phyloP scores from a whole-genome alignment of 2,797 vertebrate species.

The Tinamus major region DNA sequence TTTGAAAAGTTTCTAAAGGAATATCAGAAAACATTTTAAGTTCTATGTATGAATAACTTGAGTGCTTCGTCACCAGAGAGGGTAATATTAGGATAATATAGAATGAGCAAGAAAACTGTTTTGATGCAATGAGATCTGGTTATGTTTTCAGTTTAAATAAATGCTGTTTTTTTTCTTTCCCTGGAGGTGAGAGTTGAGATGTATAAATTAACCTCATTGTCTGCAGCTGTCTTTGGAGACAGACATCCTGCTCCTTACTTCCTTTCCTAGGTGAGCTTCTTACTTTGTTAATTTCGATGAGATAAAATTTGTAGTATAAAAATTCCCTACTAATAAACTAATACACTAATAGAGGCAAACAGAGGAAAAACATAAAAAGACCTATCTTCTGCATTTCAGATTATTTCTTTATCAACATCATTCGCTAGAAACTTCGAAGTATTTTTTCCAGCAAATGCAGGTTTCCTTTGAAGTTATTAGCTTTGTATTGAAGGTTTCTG shows the following conservation, averaged over 20 bases:
- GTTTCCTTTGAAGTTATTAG: neutral
- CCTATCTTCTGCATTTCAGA: neutral
- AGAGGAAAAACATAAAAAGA: neutral
- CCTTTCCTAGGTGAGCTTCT: neutral
- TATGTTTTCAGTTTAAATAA: conserved; percentile 12
- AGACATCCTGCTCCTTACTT: neutral
- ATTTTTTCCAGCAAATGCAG: neutral
- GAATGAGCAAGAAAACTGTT: neutral
- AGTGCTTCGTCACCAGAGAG: neutral
- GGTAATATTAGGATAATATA: neutral
- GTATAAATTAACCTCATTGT: neutral
- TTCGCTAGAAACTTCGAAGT: neutral
- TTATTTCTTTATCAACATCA: neutral
- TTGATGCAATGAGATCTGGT: neutral
- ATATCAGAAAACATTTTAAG: conserved; percentile 6
- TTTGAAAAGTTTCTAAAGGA: neutral
- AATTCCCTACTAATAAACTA: neutral
- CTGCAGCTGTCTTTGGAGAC: neutral
- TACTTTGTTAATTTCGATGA: neutral
- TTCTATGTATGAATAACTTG: neutral
- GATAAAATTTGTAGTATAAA: neutral
- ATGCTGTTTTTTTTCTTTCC: neutral
- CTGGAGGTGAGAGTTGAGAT: neutral
- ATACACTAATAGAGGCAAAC: neutral
- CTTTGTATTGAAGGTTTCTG: neutral